Evolutionary conservation across 2,888 invertebrate genomes (phyloP), one percentile per base, ranked within the genome.

Genomic region (Chrysomela aeneicollis): DNA sequence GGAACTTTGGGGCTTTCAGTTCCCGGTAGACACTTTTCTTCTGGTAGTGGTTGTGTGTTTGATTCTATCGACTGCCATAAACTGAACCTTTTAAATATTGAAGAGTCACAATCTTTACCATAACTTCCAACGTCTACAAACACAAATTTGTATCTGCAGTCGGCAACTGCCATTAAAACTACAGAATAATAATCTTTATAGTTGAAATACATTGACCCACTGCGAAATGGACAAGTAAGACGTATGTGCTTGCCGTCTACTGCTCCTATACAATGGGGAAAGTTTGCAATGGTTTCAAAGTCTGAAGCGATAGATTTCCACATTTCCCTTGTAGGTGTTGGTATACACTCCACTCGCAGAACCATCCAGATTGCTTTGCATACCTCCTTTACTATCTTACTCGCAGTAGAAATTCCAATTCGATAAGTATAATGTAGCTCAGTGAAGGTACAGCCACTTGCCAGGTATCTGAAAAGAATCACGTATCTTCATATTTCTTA

Each of bases 371-470:
- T 21, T 30, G 54, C 53, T 52, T 18, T 18, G 21, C 59, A 59
- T 22, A 55, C 55, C 22, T 64, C 54, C 15, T 49, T 58, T n/a
- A 60, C 61, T 42, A 58, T 51, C 46, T 26, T 47, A 50, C 60
- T 61, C 15, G 51, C 42, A 35, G 52, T 58, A 42, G 60, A 64
- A 52, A 59, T 65, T 19, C 49, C 61, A 35, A 66, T 49, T 59
- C 61, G 42, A 15, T 59, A 67, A 18, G 30, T 49, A 22, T 53
- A 58, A 26, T 67, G 58, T 21, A 66, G 52, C 12, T 63, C 53
- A 51, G 58, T 61, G 51, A 61, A 63, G 18, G 61, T 42, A 57
- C 63, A 63, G 37, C 60, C 60, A 62, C 66, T 61, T 66, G 62
- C 66, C 30, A 67, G 58, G 47, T 63, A 67, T 42, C 59, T 67